Evolutionary conservation across 1,140 invertebrate species (phyloP).

Genomic region (Drosophila nasuta): DNA sequence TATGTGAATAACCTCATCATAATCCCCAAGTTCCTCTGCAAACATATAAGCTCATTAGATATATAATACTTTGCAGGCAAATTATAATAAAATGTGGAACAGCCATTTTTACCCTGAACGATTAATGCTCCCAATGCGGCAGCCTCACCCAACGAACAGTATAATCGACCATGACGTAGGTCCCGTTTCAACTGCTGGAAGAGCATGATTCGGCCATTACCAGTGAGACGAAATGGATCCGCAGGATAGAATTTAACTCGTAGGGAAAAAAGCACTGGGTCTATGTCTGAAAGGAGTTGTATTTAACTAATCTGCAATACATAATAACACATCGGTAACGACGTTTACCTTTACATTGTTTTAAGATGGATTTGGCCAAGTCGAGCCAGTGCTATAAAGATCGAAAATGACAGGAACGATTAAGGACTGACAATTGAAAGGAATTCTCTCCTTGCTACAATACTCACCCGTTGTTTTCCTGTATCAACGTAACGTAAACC

Average conservation of each 20-base stretch:
- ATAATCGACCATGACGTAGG: slow-evolving; percentile 96
- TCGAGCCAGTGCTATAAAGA: slow-evolving; percentile 96
- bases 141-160: slow-evolving; percentile 95
- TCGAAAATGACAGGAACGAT: not conserved
- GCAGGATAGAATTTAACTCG: slow-evolving; percentile 97
- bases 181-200: slow-evolving; percentile 98
- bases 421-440: not conserved
- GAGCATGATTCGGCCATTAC: slow-evolving; percentile 84
- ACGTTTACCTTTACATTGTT: slow-evolving; percentile 96
- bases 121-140: slow-evolving; percentile 96
- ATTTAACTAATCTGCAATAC: not conserved
- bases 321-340: not conserved
- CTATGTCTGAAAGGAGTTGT: slow-evolving; percentile 88
- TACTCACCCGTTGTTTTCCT: slow-evolving; percentile 94
- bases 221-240: slow-evolving; percentile 89
- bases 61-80: not conserved
- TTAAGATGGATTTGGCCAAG: slow-evolving; percentile 95
- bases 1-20: slow-evolving; percentile 94
- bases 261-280: slow-evolving; percentile 95
- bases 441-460: no score
- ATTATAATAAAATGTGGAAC: not conserved
- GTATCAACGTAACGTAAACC: slow-evolving; percentile 97
- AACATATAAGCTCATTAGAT: not conserved
- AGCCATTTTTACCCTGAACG: slow-evolving; percentile 91
- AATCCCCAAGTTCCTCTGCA: slow-evolving; percentile 96